Base-by-base conservation (phyloP, 2,888 invertebrate genomes). In the Caenorhabditis sp. region DNA sequence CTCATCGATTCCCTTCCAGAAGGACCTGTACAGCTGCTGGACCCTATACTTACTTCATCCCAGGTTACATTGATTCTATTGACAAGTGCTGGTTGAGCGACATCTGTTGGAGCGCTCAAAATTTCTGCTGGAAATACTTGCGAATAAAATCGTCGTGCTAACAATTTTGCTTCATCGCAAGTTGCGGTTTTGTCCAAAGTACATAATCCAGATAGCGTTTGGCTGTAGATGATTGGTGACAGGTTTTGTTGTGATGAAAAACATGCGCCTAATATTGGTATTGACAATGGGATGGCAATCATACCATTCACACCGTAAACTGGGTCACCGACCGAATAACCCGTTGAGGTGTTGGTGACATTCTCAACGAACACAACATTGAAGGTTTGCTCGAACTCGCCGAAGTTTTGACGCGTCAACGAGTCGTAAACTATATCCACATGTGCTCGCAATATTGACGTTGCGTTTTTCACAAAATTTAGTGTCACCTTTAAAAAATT, bases 101-200 rank as follows among this genome's bases (percentile, higher is more conserved):
- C 66, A 54, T 69, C 69, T 4, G 66, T 60, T n/a, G 69, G 66
- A 0, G 63, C 51, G 2, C 69, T 69, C 6, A 69, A 21, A 1
- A 74, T 19, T 27, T 69, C 74, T 0, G 59, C 1, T n/a, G 74
- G 74, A 43, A 61, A 69, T 2, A 69, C 58, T 58, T 66, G 69
- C 3, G 66, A 58, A 36, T 66, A 74, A 43, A 74, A 74, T 1
- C 23, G 19, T 27, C 31, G 58, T 1, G 74, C 74, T 49, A 61
- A 54, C 14, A 51, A n/a, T 26, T 60, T 36, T 21, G 74, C 74
- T 58, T 74, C 66, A 23, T 62, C 69, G 37, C 74, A 74, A 21
- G 23, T 57, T 0, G 1, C 62, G 1, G 69, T 60, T 17, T 62
- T 1, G 60, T 62, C 21, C 14, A 43, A 14, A 5, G 17, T 12